These are phyloP conservation scores for Lathronympha strigana DNA, from an alignment of 2,888 invertebrate genomes.

Conservation along the genomic window DNA sequence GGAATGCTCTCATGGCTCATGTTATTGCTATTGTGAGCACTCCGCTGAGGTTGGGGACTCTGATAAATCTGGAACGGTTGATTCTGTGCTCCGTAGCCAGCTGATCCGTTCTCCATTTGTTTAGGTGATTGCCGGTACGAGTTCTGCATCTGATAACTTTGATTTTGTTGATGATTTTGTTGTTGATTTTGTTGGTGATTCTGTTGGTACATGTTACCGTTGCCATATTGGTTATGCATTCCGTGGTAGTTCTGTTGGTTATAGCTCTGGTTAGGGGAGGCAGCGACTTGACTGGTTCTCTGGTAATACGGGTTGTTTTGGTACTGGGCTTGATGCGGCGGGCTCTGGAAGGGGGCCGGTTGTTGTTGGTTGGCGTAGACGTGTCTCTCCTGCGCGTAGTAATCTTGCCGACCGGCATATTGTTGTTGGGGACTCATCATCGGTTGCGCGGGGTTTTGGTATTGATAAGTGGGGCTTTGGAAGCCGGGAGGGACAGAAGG, in stretches of 20 bases:
- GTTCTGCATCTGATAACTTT: constrained; percentile 67
- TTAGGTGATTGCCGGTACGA: constrained; percentile 70
- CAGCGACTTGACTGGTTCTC: constrained; percentile 62
- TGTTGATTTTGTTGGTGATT: constrained; percentile 71
- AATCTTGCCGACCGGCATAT: constrained; percentile 69
- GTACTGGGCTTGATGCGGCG: constrained; percentile 75
- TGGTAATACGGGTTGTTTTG: constrained; percentile 75
- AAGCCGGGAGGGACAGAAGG: constrained; percentile 70
- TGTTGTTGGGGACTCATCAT: constrained; percentile 75
- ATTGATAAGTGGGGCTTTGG: constrained; percentile 76
- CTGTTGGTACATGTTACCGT: too few species aligned
- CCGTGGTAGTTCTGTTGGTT: too few species aligned
- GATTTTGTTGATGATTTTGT: constrained; percentile 62
- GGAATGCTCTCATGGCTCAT: constrained; percentile 54
- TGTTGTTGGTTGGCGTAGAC: constrained; percentile 65
- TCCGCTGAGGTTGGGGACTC: constrained; percentile 66
- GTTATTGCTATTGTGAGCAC: constrained; percentile 53
- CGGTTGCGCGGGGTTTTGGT: constrained; percentile 71
- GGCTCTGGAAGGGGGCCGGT: constrained; percentile 66
- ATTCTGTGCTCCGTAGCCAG: constrained; percentile 58
- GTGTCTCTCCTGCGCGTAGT: constrained; percentile 74
- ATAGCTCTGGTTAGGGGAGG: constrained; percentile 60
- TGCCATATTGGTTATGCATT: too few species aligned
- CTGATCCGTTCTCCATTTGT: constrained; percentile 57
- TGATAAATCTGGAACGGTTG: constrained; percentile 72